Evolutionary conservation across 2,113 vertebrate species (phyloP).

Genomic region (Leptobrachium ailaonicum): DNA sequence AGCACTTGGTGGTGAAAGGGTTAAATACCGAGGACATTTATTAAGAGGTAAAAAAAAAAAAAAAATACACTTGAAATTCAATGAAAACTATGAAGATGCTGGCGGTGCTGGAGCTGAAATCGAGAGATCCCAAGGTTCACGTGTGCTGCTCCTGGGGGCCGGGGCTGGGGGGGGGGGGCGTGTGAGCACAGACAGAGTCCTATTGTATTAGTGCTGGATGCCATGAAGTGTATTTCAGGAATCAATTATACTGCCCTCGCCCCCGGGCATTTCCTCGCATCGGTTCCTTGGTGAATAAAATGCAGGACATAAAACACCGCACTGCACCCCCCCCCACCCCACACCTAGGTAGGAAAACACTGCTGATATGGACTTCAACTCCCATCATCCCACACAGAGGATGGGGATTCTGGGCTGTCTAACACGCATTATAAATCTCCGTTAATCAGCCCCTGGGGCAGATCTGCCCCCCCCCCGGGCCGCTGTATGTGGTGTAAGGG

Average conservation of each 20-base stretch:
- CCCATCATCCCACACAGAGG: background rate
- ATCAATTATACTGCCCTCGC: constrained; percentile 47
- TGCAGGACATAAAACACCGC: no score
- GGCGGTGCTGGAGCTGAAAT: no score
- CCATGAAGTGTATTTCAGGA: constrained; percentile 42
- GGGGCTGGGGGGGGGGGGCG: constrained; percentile 19
- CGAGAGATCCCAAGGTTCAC: background rate
- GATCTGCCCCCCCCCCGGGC: no score
- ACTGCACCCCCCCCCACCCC: background rate
- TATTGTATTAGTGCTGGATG: constrained; percentile 48
- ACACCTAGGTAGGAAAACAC: background rate
- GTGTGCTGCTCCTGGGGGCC: background rate
- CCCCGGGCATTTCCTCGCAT: background rate
- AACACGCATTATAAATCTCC: no score
- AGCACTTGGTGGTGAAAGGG: no score
- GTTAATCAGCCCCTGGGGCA: no score
- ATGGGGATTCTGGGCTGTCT: no score
- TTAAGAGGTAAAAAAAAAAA: no score
- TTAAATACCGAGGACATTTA: no score
- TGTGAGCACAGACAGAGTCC: constrained; percentile 50
- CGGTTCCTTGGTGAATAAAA: background rate
- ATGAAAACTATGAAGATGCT: no score
- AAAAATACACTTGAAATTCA: no score
- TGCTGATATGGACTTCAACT: background rate
- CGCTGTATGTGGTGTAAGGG: no score